A percentile compares a stretch with the other conserved stretches of the same genome.
phyloP scores from a whole-genome alignment of 2,888 invertebrate species.

The Hoplodrina blanda region DNA sequence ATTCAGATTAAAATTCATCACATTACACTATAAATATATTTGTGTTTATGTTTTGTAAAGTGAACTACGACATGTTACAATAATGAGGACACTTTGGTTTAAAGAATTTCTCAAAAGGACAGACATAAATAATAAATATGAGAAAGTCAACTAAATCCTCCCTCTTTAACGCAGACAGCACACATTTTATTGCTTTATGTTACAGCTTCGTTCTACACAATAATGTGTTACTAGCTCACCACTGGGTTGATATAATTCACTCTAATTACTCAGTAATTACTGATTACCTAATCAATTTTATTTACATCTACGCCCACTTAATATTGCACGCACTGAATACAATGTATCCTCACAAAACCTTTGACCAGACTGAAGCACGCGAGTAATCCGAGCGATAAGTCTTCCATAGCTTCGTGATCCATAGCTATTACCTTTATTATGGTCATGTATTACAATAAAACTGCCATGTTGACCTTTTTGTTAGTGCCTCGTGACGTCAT shows the following conservation, averaged over 20 bases:
- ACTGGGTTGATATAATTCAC: not conserved
- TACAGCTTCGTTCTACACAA: not conserved
- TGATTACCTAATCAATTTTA: conserved; percentile 12
- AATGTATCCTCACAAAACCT: conserved; percentile 1
- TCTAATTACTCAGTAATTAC: not conserved
- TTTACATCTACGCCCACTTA: conserved; percentile 13
- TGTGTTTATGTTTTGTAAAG: too few relatives aligned
- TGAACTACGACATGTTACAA: too few relatives aligned
- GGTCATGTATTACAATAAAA: conserved; percentile 33
- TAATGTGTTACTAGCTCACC: not conserved
- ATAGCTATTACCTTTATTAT: conserved; percentile 16
- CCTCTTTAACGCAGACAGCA: too few relatives aligned
- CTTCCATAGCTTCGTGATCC: conserved; percentile 26
- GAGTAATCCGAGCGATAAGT: conserved; percentile 15
- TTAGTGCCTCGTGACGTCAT: conserved; percentile 34
- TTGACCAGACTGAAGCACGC: conserved; percentile 16
- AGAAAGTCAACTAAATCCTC: not conserved
- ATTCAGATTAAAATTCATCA: too few relatives aligned
- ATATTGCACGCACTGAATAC: not conserved
- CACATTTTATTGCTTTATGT: not conserved
- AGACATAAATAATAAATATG: too few relatives aligned
- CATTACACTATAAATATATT: too few relatives aligned
- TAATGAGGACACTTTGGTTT: too few relatives aligned
- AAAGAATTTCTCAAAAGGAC: too few relatives aligned
- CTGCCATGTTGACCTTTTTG: conserved; percentile 27